Conservation (phyloP, 2,797 vertebrate species). For the Avahi laniger region DNA sequence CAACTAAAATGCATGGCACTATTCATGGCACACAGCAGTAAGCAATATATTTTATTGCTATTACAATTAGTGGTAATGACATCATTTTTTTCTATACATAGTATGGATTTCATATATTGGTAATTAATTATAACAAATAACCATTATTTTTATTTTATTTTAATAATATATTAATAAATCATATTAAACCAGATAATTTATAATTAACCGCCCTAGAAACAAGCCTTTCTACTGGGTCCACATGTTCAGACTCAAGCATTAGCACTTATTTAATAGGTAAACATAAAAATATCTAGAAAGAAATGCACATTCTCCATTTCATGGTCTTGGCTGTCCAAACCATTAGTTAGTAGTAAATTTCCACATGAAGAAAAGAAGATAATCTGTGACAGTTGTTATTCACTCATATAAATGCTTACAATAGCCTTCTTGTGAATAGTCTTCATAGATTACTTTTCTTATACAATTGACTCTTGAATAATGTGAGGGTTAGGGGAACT, state of each 20-base stretch:
- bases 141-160: neutral
- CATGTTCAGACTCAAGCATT: neutral
- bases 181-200: neutral
- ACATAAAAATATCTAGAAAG: neutral
- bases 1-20: neutral
- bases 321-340: neutral
- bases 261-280: neutral
- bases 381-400: neutral
- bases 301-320: neutral
- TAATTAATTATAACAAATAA: neutral
- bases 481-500: neutral
- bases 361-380: neutral
- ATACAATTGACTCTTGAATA: too few species aligned
- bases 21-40: neutral
- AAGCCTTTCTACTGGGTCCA: neutral
- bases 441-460: neutral
- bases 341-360: neutral
- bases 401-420: neutral
- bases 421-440: neutral
- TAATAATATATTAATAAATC: neutral
- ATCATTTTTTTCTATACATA: neutral
- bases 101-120: neutral
- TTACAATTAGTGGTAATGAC: neutral
- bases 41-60: neutral
- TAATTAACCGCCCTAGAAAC: neutral